Percentiles rank a stretch among this genome's conserved stretches.
phyloP scores from a whole-genome alignment of 2,797 vertebrate genomes.

The Macropus fuliginosus region DNA sequence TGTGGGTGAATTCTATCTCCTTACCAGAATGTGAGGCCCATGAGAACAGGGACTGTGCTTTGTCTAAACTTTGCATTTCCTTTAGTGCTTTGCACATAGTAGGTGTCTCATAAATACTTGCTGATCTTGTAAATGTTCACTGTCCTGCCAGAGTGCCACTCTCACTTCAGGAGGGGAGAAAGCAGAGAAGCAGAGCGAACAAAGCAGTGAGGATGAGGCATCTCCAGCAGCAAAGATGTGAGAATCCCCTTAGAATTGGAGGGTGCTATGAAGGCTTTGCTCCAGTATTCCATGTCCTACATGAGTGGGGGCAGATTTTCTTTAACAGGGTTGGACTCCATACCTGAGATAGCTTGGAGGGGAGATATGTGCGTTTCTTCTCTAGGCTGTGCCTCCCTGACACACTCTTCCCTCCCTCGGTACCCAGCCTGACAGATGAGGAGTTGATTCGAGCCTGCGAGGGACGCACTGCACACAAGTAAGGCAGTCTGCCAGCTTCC shows the following conservation, averaged over 20 bases:
- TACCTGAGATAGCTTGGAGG: neutral
- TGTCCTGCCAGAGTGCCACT: slow-evolving; percentile 86
- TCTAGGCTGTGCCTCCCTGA: neutral
- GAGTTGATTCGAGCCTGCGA: slow-evolving; percentile 92
- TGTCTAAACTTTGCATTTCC: neutral
- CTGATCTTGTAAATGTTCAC: neutral
- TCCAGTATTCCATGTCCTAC: neutral
- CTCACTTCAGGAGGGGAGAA: slow-evolving; percentile 88
- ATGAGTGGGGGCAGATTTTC: neutral
- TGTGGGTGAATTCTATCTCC: neutral
- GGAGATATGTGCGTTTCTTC: neutral
- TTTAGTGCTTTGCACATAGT: too few species aligned
- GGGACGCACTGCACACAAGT: slow-evolving; percentile 97
- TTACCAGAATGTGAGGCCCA: neutral
- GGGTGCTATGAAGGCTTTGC: neutral
- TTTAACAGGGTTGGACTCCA: neutral
- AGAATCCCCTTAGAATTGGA: slow-evolving; percentile 29
- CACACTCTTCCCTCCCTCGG: neutral
- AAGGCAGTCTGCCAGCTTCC: slow-evolving; percentile 41
- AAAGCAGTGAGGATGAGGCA: slow-evolving; percentile 84
- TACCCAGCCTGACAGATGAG: slow-evolving; percentile 89
- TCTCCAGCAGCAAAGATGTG: slow-evolving; percentile 61
- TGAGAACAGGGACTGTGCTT: neutral
- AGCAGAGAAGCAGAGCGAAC: slow-evolving; percentile 67
- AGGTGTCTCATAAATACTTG: neutral